Evolutionary conservation across 2,888 invertebrate species (phyloP).

Genomic region (Argyresthia albistria): DNA sequence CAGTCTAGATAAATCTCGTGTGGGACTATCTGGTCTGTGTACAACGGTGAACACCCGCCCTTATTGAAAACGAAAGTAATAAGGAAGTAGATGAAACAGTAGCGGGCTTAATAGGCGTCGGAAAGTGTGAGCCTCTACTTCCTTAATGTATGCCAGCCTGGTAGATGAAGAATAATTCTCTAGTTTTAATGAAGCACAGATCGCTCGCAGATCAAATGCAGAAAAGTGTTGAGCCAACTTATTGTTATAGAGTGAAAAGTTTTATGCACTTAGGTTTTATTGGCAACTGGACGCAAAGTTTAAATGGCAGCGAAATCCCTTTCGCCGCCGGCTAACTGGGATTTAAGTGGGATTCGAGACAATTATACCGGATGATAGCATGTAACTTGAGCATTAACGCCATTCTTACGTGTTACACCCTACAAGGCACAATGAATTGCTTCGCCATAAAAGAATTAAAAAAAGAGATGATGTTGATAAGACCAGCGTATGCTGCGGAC

Average conservation of each 20-base stretch:
- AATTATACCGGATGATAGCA: too few species aligned
- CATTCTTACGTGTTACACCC: not conserved
- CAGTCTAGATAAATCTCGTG: not conserved
- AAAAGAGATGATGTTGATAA: not conserved
- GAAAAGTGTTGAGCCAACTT: too few species aligned
- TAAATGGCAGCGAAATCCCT: too few species aligned
- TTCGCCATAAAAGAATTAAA: not conserved
- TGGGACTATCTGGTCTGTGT: not conserved
- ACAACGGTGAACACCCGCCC: conserved; percentile 7
- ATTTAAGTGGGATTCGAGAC: too few species aligned
- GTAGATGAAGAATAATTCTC: too few species aligned
- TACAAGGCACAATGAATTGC: not conserved
- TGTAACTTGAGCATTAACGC: too few species aligned
- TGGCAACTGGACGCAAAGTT: too few species aligned
- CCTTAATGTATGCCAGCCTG: not conserved
- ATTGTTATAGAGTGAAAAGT: too few species aligned
- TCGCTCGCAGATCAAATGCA: too few species aligned
- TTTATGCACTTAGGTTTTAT: too few species aligned
- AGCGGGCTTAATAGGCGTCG: conserved; percentile 10
- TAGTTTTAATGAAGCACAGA: too few species aligned
- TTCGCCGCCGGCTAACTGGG: too few species aligned
- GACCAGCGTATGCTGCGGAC: conserved; percentile 17
- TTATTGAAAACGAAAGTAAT: conserved; percentile 38
- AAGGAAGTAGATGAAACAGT: conserved; percentile 39
- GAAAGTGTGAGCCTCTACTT: not conserved